A percentile compares a stretch with the other conserved stretches of the same genome.
phyloP scores from a whole-genome alignment of 2,888 invertebrate genomes.

The Drosophila neonasuta region DNA sequence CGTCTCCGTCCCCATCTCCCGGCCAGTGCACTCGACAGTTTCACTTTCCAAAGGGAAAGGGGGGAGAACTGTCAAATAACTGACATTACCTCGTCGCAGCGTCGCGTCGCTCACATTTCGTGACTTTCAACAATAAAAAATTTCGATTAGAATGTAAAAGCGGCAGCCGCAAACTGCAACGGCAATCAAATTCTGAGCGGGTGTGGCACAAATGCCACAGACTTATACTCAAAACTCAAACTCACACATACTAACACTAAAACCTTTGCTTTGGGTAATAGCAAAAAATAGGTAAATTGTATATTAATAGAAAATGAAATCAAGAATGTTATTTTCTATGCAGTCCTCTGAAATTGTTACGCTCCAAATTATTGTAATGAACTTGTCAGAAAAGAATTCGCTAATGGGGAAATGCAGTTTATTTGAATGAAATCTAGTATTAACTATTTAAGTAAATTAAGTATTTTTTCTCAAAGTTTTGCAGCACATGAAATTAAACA shows the following conservation, averaged over 20 bases:
- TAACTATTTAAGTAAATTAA: not conserved
- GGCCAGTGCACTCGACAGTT: constrained; percentile 69
- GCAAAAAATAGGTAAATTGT: constrained; percentile 63
- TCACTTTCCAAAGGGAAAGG: constrained; percentile 16
- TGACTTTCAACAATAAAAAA: constrained; percentile 73
- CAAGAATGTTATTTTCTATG: constrained; percentile 44
- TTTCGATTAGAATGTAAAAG: constrained; percentile 78
- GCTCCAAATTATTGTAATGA: constrained; percentile 12
- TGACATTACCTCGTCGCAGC: constrained; percentile 66
- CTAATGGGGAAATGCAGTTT: not conserved
- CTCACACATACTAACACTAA: not conserved
- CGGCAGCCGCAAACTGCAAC: constrained; percentile 45
- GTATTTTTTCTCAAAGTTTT: too few species aligned
- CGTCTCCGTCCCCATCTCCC: constrained; percentile 6
- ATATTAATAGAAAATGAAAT: constrained; percentile 77
- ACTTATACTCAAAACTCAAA: not conserved
- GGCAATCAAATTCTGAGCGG: constrained; percentile 66
- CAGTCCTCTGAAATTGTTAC: constrained; percentile 5
- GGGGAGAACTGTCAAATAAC: constrained; percentile 70
- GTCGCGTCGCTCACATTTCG: constrained; percentile 66
- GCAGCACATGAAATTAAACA: too few species aligned
- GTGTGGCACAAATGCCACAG: constrained; percentile 38
- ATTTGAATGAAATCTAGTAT: not conserved
- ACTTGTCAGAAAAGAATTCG: not conserved
- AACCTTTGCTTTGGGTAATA: constrained; percentile 47